Evolutionary conservation across 2,113 vertebrate genomes (phyloP).

Genomic region (Ptilorrhoa leucosticta): DNA sequence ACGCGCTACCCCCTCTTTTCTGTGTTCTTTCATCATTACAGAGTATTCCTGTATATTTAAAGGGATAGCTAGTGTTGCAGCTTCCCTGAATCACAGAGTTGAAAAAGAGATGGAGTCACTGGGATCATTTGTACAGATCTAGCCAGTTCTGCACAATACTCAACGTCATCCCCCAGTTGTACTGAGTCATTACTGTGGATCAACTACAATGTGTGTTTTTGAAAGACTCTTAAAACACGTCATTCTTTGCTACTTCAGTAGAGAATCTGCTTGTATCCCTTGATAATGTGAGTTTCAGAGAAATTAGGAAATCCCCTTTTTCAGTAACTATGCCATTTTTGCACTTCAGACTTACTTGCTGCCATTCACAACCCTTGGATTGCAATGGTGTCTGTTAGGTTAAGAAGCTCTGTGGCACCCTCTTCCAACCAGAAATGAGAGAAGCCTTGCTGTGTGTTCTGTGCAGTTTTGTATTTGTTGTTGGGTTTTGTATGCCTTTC

Average conservation of each 20-base stretch:
- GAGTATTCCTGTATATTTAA: neutral
- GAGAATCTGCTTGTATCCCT: neutral
- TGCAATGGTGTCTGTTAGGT: neutral
- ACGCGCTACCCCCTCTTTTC: accelerated
- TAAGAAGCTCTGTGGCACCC: neutral
- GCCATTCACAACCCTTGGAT: neutral
- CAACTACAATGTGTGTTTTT: neutral
- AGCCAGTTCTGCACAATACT: neutral
- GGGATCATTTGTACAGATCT: neutral
- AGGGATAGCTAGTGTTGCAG: neutral
- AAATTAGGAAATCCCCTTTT: neutral
- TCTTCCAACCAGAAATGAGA: neutral
- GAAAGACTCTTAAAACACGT: neutral
- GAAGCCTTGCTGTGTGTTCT: neutral
- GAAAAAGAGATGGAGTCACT: neutral
- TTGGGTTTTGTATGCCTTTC: neutral
- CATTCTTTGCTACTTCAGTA: neutral
- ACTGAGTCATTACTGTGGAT: neutral
- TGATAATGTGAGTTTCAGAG: neutral
- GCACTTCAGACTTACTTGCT: neutral
- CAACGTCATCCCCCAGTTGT: neutral
- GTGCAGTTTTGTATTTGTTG: neutral
- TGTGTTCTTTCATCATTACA: neutral
- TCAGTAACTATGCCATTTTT: neutral
- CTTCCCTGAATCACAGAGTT: neutral